These are phyloP conservation scores for Hylia prasina DNA, from an alignment of 2,113 vertebrate genomes.

Conservation along the genomic window DNA sequence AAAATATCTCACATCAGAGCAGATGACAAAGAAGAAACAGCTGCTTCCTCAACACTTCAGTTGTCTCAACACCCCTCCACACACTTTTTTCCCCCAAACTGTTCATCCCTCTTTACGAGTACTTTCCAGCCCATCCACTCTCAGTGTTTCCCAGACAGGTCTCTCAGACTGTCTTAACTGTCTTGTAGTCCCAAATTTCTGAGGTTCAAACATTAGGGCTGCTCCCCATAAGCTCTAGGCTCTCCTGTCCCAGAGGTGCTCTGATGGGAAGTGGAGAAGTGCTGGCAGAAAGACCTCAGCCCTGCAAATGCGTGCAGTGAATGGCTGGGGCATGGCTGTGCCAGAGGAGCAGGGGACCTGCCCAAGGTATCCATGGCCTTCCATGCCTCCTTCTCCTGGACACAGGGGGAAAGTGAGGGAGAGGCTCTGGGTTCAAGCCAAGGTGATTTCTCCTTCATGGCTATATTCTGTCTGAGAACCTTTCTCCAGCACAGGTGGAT, in stretches of 20 bases:
- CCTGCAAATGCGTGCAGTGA: neutral
- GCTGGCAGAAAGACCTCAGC: neutral
- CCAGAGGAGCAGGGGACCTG: neutral
- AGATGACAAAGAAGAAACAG: neutral
- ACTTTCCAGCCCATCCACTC: neutral
- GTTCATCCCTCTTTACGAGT: neutral
- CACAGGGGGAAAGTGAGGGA: neutral
- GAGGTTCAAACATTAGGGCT: neutral
- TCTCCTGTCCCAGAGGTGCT: neutral
- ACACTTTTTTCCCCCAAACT: neutral
- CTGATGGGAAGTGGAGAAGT: neutral
- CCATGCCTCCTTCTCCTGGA: no score
- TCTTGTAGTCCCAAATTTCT: neutral
- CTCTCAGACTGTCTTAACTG: neutral
- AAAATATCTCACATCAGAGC: neutral
- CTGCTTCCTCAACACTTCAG: no score
- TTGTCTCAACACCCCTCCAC: neutral
- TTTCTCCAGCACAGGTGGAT: no score
- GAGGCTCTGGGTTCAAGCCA: no score
- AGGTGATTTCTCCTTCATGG: no score
- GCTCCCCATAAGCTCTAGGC: no score
- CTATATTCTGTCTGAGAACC: no score
- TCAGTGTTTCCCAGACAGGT: neutral
- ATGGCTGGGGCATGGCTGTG: neutral
- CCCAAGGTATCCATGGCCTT: neutral